Conservation (phyloP, 2,888 invertebrate genomes). For the Lucinisca nassula region DNA sequence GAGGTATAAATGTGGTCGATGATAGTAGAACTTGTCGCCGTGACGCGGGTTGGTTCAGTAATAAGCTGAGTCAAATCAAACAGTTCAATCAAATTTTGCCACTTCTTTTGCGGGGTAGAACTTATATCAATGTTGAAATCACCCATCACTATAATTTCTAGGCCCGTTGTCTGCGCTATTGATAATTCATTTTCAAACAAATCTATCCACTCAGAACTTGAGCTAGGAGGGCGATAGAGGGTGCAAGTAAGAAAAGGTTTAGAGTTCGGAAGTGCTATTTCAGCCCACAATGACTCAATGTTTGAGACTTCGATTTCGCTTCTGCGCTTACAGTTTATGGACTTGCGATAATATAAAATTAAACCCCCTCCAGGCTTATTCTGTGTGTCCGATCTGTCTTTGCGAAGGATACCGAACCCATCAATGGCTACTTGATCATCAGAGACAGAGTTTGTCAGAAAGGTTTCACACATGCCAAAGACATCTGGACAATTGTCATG, state of each 20-base stretch:
- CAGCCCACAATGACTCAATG: constrained; percentile 10
- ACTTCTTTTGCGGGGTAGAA: background rate
- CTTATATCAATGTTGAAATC: constrained; percentile 12
- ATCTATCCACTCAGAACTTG: background rate
- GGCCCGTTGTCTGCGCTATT: background rate
- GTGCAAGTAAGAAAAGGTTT: constrained; percentile 16
- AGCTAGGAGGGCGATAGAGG: background rate
- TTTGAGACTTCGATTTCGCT: background rate
- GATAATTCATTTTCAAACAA: background rate
- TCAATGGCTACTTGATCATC: background rate
- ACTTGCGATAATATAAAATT: constrained; percentile 4
- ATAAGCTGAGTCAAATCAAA: background rate
- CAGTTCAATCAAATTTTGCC: background rate
- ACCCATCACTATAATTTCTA: constrained; percentile 10
- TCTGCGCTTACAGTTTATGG: constrained; percentile 1
- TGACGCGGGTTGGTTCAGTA: background rate
- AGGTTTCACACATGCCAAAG: background rate
- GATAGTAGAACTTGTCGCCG: background rate
- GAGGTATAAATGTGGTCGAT: constrained; percentile 2
- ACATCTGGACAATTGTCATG: background rate
- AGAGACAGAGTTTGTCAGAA: background rate
- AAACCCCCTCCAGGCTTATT: constrained; percentile 6
- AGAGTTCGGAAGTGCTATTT: background rate
- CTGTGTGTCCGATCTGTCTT: constrained; percentile 12
- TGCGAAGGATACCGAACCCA: background rate